Conservation (phyloP, 2,113 vertebrate genomes). For the Mastomys coucha region DNA sequence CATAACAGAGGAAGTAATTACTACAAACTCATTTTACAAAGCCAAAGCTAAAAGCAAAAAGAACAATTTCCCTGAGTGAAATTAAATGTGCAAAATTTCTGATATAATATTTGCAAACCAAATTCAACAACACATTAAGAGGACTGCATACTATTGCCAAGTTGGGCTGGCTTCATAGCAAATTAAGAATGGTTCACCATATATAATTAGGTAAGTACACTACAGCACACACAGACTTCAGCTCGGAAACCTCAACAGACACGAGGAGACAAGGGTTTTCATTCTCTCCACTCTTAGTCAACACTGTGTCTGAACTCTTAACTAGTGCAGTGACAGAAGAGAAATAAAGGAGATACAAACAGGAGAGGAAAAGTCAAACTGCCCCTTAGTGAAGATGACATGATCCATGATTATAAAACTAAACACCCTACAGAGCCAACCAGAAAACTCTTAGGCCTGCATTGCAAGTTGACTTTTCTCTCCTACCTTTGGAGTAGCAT, state of each 20-base stretch:
- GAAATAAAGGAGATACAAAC: neutral
- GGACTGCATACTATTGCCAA: neutral
- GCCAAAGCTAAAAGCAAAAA: neutral
- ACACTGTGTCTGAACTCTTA: neutral
- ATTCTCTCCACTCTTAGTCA: neutral
- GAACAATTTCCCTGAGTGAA: neutral
- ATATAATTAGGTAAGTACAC: neutral
- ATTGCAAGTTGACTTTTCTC: neutral
- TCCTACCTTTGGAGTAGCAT: neutral
- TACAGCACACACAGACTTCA: neutral
- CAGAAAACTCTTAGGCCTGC: neutral
- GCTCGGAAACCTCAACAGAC: neutral
- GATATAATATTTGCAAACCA: neutral
- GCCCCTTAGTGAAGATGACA: neutral
- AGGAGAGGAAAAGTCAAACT: neutral
- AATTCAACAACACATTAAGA: neutral
- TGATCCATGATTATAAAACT: neutral
- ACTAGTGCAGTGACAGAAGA: neutral
- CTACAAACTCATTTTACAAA: neutral
- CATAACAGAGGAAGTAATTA: neutral
- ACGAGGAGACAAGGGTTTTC: neutral
- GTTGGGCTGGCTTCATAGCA: neutral
- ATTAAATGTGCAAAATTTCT: neutral
- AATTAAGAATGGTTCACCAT: neutral
- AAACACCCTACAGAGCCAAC: neutral